These are phyloP conservation scores for Poeciliopsis turneri DNA, from an alignment of 2,797 vertebrate genomes.

Conservation along the genomic window DNA sequence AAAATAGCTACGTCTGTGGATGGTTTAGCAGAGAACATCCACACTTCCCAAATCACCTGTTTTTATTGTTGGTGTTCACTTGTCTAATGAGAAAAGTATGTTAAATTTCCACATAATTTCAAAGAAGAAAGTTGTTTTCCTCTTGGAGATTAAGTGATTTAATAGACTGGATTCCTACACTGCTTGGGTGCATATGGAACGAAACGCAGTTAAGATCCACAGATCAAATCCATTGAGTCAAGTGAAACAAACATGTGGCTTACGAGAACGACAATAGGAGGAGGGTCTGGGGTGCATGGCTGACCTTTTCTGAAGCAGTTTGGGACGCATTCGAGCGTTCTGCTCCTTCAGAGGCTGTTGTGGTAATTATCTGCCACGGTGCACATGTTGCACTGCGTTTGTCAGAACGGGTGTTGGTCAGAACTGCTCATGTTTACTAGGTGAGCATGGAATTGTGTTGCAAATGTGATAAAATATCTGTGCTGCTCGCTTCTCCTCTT, in stretches of 20 bases:
- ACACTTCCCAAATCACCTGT: background rate
- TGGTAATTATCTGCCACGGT: constrained; percentile 75
- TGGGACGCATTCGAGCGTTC: constrained; percentile 69
- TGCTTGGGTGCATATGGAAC: constrained; percentile 26
- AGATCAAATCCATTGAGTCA: constrained; percentile 72
- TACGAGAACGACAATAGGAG: constrained; percentile 65
- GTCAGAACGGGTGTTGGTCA: constrained; percentile 6
- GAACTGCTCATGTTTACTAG: constrained; percentile 35
- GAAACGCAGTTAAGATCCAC: constrained; percentile 40
- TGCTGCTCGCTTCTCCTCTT: too few relatives aligned
- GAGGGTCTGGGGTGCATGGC: constrained; percentile 64
- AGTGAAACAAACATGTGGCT: constrained; percentile 77
- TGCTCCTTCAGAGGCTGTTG: constrained; percentile 69
- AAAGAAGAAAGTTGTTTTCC: background rate
- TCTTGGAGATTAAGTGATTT: background rate
- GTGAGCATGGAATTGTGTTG: constrained; percentile 35
- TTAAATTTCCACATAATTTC: background rate
- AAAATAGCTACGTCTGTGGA: background rate
- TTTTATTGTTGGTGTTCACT: background rate
- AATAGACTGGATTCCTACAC: constrained; percentile 23
- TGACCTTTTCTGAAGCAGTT: constrained; percentile 77
- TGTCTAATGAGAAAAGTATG: background rate
- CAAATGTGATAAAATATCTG: constrained; percentile 41
- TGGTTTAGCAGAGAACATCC: background rate
- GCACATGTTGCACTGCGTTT: constrained; percentile 55